Conservation (phyloP, 2,797 vertebrate species). For the Mormyrops attenuatus region DNA sequence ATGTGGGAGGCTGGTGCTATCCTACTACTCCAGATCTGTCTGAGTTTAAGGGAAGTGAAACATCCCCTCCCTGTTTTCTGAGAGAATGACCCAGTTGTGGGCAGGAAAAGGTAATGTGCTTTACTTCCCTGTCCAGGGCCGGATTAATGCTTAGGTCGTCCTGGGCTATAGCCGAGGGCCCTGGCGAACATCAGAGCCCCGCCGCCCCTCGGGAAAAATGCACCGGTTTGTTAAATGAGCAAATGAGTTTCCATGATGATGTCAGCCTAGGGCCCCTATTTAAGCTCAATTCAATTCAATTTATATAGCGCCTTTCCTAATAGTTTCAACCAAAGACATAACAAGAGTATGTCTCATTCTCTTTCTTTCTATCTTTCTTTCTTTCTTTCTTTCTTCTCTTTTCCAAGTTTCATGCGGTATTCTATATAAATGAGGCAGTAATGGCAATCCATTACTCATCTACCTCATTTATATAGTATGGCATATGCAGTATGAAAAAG, state of each 20-base stretch:
- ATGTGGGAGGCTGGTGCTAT: background rate
- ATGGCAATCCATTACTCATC: background rate
- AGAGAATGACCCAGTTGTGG: background rate
- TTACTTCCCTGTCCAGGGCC: background rate
- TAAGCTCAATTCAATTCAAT: background rate
- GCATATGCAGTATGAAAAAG: background rate
- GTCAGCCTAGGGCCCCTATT: background rate
- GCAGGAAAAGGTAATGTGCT: background rate
- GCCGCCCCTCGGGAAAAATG: background rate
- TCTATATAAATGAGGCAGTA: background rate
- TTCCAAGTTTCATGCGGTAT: background rate
- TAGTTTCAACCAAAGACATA: background rate
- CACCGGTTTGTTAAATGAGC: background rate
- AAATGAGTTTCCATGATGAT: background rate
- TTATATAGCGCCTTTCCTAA: background rate
- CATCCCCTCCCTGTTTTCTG: background rate
- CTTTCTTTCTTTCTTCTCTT: background rate
- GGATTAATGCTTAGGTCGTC: background rate
- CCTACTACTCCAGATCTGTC: background rate
- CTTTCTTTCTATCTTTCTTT: no score
- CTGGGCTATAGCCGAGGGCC: background rate
- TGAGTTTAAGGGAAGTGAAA: background rate
- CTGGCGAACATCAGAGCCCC: background rate
- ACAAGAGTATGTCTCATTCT: background rate
- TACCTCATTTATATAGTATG: background rate